Base-by-base conservation (phyloP, 2,888 invertebrate genomes). In the Drosophila austrosaltans region DNA sequence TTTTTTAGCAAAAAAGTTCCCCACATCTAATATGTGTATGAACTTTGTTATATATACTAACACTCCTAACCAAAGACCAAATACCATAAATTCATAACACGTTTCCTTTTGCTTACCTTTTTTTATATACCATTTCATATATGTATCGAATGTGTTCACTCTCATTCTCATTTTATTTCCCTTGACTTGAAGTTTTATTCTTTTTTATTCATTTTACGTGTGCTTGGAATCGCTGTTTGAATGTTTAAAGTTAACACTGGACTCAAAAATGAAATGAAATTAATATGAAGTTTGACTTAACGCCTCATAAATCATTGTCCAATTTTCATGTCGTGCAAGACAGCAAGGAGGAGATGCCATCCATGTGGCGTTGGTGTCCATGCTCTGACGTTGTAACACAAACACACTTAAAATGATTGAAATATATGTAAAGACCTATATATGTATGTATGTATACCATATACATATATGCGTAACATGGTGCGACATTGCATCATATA, bases 241-340 rank as follows among this genome's bases (percentile, higher is more conserved):
- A 65, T 65, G 69, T 75, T 66, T 63, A 79, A 82, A 59, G 79
- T 85, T 85, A 85, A 82, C 74, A 74, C 69, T 44, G 48, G 40
- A 7, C 28, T 59, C 75, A 75, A 82, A 88, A 88, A 88, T 72
- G 82, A 89, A 84, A 87, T 85, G 75, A 89, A 89, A 85, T 89
- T 89, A 87, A 83, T 85, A 88, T 88, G 78, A 88, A 79, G 87
- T 89, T 89, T 79, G 87, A 87, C 84, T 87, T 85, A 89, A 85
- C 87, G 85, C 85, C 85, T 87, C 89, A 85, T 85, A 85, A 85
- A 85, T 85, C 85, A 85, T 89, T 85, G 85, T 85, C 89, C 87
- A 89, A 78, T 85, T 87, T 89, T 89, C 82, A 79, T 81, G 76
- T 78, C 75, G 62, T 72, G 36, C 58, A 44, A 64, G 59, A 53